Evolutionary conservation across 2,797 vertebrate species (phyloP).

Genomic region (Mallotus villosus): DNA sequence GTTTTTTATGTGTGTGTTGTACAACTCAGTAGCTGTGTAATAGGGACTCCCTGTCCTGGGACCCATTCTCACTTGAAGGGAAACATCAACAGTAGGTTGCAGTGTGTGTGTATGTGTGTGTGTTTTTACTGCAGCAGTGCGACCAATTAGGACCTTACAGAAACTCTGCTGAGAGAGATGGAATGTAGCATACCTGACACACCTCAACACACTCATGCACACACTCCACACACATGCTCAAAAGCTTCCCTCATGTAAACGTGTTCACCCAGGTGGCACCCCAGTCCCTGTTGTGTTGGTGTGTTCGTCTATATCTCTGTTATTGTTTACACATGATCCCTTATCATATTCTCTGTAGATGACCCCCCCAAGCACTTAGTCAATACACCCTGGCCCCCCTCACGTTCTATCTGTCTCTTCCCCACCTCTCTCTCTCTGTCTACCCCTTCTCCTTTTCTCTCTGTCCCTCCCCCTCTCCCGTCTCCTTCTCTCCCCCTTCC

Average conservation of each 20-base stretch:
- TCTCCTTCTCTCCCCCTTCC: background rate
- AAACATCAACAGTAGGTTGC: slow-evolving; percentile 19
- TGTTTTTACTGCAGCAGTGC: slow-evolving; percentile 20
- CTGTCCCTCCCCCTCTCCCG: background rate
- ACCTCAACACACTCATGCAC: background rate
- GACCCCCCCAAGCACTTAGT: too few relatives aligned
- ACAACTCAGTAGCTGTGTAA: slow-evolving; percentile 20
- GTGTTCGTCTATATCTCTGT: background rate
- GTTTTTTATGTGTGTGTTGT: background rate
- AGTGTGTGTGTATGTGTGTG: background rate
- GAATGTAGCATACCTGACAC: slow-evolving; percentile 5
- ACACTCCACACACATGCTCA: background rate
- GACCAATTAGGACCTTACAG: slow-evolving; percentile 34
- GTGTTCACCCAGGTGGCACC: background rate
- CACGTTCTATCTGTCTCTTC: background rate
- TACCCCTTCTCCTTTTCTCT: background rate
- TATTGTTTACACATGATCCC: background rate
- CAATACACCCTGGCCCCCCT: background rate
- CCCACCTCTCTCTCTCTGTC: background rate
- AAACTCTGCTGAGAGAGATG: slow-evolving; percentile 17
- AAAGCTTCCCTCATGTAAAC: background rate
- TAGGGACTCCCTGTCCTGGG: slow-evolving; percentile 22
- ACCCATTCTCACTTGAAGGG: slow-evolving; percentile 2
- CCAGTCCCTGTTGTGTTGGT: background rate
- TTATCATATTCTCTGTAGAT: background rate